phyloP scores from a whole-genome alignment of 2,113 vertebrate species.

The Hassar affinis region DNA sequence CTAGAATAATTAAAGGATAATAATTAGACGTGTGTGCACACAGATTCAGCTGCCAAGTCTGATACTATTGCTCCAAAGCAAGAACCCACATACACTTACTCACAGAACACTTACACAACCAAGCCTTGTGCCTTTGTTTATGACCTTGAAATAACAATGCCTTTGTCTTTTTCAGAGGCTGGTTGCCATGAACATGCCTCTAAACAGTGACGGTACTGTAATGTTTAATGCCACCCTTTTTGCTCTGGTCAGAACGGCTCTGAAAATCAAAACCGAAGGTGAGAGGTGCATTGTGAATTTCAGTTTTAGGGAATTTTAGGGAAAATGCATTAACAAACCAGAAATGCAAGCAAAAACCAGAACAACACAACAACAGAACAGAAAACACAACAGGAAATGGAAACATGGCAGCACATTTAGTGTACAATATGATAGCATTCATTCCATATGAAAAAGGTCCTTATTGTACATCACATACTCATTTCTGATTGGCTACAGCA shows the following conservation, averaged over 20 bases:
- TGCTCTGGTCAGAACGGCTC: slow-evolving; percentile 93
- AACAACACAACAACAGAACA: background rate
- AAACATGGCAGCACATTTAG: background rate
- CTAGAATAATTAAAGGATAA: too few relatives aligned
- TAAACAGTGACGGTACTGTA: slow-evolving; percentile 96
- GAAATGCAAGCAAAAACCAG: background rate
- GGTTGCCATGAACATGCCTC: slow-evolving; percentile 99
- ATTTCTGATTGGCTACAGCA: background rate
- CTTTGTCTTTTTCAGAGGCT: slow-evolving; percentile 78
- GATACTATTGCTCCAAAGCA: background rate
- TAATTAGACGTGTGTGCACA: background rate
- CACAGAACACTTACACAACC: background rate
- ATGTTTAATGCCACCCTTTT: slow-evolving; percentile 99
- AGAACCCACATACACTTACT: background rate
- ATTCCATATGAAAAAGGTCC: background rate
- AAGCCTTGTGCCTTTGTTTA: background rate
- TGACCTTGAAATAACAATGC: background rate
- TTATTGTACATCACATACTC: background rate
- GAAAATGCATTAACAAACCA: background rate
- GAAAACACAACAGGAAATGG: background rate
- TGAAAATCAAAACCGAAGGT: slow-evolving; percentile 99
- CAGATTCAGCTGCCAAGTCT: background rate
- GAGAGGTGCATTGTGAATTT: slow-evolving; percentile 49
- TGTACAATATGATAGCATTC: background rate
- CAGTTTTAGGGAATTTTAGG: background rate